Percentiles rank a stretch among this genome's conserved stretches.
phyloP scores from a whole-genome alignment of 2,888 invertebrate genomes.

The Diploptera punctata region DNA sequence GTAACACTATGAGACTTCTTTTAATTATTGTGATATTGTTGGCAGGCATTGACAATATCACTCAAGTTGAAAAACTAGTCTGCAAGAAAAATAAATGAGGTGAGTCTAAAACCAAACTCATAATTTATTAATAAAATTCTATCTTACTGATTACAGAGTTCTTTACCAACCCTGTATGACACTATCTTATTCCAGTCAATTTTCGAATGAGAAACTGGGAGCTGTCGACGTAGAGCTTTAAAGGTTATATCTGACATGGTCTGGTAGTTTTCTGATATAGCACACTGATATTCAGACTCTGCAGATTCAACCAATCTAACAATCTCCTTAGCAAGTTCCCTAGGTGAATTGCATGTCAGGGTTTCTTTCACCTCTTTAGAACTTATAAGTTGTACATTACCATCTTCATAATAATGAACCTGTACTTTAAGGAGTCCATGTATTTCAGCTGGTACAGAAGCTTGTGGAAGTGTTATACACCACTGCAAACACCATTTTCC shows the following conservation, averaged over 20 bases:
- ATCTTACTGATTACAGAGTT: no score
- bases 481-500: slow-evolving; percentile 99
- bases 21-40: no score
- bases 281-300: slow-evolving; percentile 94
- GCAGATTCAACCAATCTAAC: slow-evolving; percentile 88
- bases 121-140: no score
- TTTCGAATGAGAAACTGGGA: slow-evolving; percentile 98
- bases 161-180: no score
- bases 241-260: slow-evolving; percentile 99
- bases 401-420: slow-evolving; percentile 99
- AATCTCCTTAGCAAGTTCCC: slow-evolving; percentile 79
- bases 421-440: slow-evolving; percentile 84
- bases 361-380: slow-evolving; percentile 76
- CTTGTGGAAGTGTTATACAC: slow-evolving; percentile 74
- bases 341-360: neutral
- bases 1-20: no score
- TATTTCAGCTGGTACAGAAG: slow-evolving; percentile 77
- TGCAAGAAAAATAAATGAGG: no score
- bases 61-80: no score
- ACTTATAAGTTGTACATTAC: slow-evolving; percentile 98
- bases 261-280: slow-evolving; percentile 96
- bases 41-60: no score
- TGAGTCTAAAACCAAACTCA: no score
- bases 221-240: slow-evolving; percentile 95
- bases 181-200: slow-evolving; percentile 99